Conservation (phyloP, 2,113 vertebrate genomes). For the Campylomormyrus numenius region DNA sequence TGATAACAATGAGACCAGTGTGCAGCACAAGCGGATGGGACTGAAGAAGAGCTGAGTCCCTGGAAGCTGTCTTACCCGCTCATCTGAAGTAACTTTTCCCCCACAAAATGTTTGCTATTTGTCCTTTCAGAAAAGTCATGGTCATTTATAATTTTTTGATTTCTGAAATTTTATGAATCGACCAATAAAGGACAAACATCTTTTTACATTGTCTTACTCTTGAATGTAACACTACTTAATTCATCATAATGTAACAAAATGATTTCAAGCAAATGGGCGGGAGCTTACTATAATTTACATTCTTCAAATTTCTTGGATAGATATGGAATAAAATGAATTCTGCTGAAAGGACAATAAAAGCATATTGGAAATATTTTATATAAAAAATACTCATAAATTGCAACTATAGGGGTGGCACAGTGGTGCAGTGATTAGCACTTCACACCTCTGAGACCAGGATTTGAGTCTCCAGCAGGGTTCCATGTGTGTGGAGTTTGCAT, state of each 20-base stretch:
- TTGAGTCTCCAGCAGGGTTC: too few relatives aligned
- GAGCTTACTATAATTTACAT: background rate
- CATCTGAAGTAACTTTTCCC: background rate
- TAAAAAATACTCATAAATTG: background rate
- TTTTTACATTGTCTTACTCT: background rate
- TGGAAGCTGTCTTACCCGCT: background rate
- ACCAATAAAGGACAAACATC: background rate
- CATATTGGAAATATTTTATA: background rate
- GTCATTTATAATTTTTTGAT: background rate
- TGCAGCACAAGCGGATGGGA: background rate
- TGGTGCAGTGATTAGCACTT: too few relatives aligned
- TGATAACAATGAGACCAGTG: background rate
- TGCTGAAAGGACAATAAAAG: background rate
- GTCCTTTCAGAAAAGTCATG: background rate
- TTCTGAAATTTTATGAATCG: background rate
- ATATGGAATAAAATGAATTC: background rate
- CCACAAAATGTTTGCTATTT: conserved; percentile 7
- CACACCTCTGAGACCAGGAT: too few relatives aligned
- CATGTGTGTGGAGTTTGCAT: too few relatives aligned
- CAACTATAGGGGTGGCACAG: too few relatives aligned
- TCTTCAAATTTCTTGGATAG: background rate
- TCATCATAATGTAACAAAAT: background rate
- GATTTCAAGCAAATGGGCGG: background rate
- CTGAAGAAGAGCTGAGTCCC: background rate
- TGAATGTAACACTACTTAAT: background rate